Percentiles rank a stretch among this genome's conserved stretches.
Conservation (phyloP, 2,888 invertebrate species). For the Pristionchus maxplancki region DNA sequence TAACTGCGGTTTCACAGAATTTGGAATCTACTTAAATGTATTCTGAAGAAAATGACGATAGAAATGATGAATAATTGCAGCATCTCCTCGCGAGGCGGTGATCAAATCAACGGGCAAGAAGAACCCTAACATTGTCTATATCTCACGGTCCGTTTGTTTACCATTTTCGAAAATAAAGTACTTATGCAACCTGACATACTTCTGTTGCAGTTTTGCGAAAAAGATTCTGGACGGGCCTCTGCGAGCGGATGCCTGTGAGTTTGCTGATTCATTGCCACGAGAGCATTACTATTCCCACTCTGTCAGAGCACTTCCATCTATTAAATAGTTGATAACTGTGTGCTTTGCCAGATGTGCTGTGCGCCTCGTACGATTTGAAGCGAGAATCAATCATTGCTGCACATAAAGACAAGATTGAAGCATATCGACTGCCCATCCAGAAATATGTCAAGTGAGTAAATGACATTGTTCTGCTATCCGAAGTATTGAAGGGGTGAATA, state of each 20-base stretch:
- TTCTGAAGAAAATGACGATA: no score
- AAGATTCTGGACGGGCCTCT: constrained; percentile 71
- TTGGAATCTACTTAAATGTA: background rate
- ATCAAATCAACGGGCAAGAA: constrained; percentile 53
- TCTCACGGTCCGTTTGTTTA: constrained; percentile 55
- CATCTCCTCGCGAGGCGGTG: background rate
- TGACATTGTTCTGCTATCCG: no score
- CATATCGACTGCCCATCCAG: constrained; percentile 66
- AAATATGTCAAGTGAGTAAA: constrained; percentile 64
- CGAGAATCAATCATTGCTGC: constrained; percentile 65
- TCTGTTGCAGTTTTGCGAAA: constrained; percentile 60
- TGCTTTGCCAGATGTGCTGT: constrained; percentile 55
- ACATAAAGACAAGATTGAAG: constrained; percentile 57
- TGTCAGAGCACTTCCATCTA: no score
- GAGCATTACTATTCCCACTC: background rate
- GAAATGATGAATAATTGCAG: background rate
- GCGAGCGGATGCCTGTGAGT: constrained; percentile 59
- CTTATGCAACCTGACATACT: background rate
- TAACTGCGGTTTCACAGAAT: background rate
- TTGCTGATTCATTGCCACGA: background rate
- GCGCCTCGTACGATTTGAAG: constrained; percentile 63
- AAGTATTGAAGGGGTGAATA: no score
- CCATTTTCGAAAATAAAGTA: background rate
- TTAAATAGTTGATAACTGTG: no score
- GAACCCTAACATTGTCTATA: constrained; percentile 58